Percentiles rank a stretch among this genome's conserved stretches.
Evolutionary conservation across 2,797 vertebrate genomes (phyloP).

Genomic region (Lycodopsis pacificus): DNA sequence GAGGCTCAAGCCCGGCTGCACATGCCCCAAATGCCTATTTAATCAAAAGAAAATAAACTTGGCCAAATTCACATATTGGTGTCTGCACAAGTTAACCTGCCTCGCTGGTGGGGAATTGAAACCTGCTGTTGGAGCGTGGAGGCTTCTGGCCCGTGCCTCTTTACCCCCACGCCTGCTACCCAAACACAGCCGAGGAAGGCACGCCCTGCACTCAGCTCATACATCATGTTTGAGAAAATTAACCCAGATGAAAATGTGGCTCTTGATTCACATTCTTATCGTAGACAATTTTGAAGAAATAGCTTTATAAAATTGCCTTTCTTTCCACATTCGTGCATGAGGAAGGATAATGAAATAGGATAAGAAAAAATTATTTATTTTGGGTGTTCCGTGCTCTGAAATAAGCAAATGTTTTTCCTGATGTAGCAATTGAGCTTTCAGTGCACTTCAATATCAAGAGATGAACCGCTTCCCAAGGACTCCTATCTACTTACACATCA

Average conservation of each 20-base stretch:
- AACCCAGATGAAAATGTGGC: constrained; percentile 35
- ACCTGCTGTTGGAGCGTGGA: constrained; percentile 73
- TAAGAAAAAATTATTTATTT: constrained; percentile 38
- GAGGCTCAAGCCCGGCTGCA: constrained; percentile 69
- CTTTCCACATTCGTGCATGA: neutral
- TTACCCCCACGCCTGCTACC: constrained; percentile 64
- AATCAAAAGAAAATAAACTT: constrained; percentile 87
- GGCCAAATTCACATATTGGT: constrained; percentile 68
- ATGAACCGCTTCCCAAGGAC: constrained; percentile 22
- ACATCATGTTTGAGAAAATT: constrained; percentile 40
- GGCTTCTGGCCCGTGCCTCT: constrained; percentile 44
- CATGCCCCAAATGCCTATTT: constrained; percentile 82
- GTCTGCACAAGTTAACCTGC: constrained; percentile 72
- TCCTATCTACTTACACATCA: constrained; percentile 49
- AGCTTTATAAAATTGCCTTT: constrained; percentile 3
- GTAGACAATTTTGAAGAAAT: constrained; percentile 18
- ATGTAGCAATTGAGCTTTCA: constrained; percentile 15
- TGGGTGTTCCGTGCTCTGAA: constrained; percentile 1
- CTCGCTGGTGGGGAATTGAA: constrained; percentile 73
- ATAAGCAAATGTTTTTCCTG: constrained; percentile 32
- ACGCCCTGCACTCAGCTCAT: constrained; percentile 48
- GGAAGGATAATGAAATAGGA: constrained; percentile 35
- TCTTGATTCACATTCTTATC: constrained; percentile 25
- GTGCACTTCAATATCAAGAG: constrained; percentile 3
- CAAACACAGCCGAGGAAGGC: constrained; percentile 66